Evolutionary conservation across 1,140 invertebrate genomes (phyloP), one percentile per base, ranked within the genome.

Genomic region (Hycleus phaleratus): DNA sequence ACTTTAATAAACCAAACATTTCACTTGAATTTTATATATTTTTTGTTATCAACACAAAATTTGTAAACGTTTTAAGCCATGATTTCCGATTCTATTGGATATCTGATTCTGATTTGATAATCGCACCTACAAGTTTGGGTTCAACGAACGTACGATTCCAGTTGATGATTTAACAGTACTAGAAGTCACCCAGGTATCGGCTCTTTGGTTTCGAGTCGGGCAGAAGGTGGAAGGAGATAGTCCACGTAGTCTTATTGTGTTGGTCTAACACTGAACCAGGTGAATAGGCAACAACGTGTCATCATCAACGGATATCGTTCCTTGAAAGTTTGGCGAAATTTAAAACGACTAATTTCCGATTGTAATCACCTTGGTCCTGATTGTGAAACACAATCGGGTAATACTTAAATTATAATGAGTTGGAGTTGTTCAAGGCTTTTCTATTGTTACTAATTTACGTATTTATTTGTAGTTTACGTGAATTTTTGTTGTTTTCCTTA

Each of bases 241-340:
- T 53, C 42, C 51, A 53, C 51, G 51, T 53, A 53, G 51, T 45
- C 46, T 45, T 26, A 38, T 9, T 42, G 32, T 46, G 51, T 53
- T 53, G 51, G 51, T 25, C 44, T 32, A 32, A 5, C 18, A 18
- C 18, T 18, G 18, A 18, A 18, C 32, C 7, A 32, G 7, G 32
- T 43, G 49, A 47, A 46, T 45, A 46, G 43, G 51, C 43, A 46
- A 50, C 49, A 18, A 32, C 32, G 32, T 32, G 32, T 32, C 32
- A 32, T 32, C 7, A 32, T 32, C 7, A 5, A 32, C 32, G 32
- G 32, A 5, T 5, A 7, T 32, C 32, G 4, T 32, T 32, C 32
- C 4, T 32, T 18, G 18, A 32, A 32, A 7, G 32, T 32, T 32
- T 32, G 32, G 32, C 4, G 10, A 11, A 25, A 47, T 7, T 8